Base-by-base conservation (phyloP, 2,797 vertebrate species). In the Borostomias antarcticus region DNA sequence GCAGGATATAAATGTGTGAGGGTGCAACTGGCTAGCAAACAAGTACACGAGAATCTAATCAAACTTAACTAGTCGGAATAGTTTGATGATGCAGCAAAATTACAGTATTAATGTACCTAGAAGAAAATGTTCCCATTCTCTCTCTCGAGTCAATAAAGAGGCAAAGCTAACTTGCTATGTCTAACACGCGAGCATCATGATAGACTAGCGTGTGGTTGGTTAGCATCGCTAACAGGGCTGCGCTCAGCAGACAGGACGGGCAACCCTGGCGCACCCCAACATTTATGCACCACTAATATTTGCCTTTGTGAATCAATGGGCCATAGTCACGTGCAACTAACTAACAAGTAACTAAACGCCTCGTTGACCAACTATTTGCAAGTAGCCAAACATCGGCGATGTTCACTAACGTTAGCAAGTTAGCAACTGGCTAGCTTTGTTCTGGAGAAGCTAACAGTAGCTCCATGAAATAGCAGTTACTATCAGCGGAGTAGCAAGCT, bases 241-340 rank as follows among this genome's bases (percentile, higher is more conserved):
- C 64, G 62, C 62, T 63, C 47, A 54, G 58, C 33, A 37, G 48
- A 53, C 28, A 19, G 50, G 62, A 65, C 29, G 45, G 37, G 54
- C 62, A 58, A 58, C 58, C 26, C 52, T 63, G 72, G 70, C 72
- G 68, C 72, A 66, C 62, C 51, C 75, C 23, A 51, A 19, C 7
- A 70, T n/a, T 62, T 61, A 66, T 56, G 58, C 56, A 37, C 61
- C 47, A 58, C 51, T 19, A 58, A 56, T 33, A 15, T 6, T 26
- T 30, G 25, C n/a, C 45, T 10, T 10, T 58, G 0, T 3, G 1
- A 37, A 40, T 17, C 3, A 11, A 56, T 32, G 4, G 4, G 8
- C 21, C 1, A 21, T 9, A 21, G 30, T 25, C 32, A 21, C 10
- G 48, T 9, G 7, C 5, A 25, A 23, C 21, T 51, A 11, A 51